Evolutionary conservation across 2,797 vertebrate genomes (phyloP), one percentile per base, ranked within the genome.

Genomic region (Hirundo rustica): DNA sequence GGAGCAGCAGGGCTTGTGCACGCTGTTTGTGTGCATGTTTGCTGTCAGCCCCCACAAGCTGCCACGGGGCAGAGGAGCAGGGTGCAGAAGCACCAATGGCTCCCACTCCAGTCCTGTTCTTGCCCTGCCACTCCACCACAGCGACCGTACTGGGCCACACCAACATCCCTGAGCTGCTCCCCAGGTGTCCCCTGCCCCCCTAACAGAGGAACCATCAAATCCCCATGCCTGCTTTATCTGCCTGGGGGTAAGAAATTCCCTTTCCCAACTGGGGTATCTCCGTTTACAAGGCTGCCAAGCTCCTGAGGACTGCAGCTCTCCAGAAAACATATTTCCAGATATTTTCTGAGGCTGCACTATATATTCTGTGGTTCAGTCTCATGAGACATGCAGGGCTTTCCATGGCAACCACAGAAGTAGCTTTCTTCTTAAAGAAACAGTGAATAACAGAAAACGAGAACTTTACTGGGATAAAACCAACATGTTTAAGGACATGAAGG

Each of bases 361-460:
- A 64, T 91, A 82, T 67, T 85, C 89, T 89, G 94, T 90, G 94
- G 90, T 94, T 96, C 71, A 77, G 95, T 51, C 95, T 87, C 96
- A 87, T 62, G 94, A 95, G 96, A 82, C 32, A 82, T 61, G 30
- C 79, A 88, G 50, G 44, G 71, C 68, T 97, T 97, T 93, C 96
- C 96, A 96, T 96, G 85, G 93, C 93, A 97, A 97, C 96, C 47
- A 71, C 85, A 77, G 93, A 77, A 66, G 78, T 5, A 67, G 64
- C 48, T 88, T 95, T 95, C 58, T 91, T 88, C 94, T 96, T 97
- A 96, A 97, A 96, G 95, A 80, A 79, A 95, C 85, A 97, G 80
- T 0, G 0, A 85, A 62, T 14, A 92, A 58, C 42, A 85, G 79
- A 81, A 93, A 92, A 88, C 0, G 1, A 79, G 65, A 79, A n/a